Evolutionary conservation across 2,888 invertebrate species (phyloP), one percentile per base, ranked within the genome.

Genomic region (Hypselothyrea guttata): DNA sequence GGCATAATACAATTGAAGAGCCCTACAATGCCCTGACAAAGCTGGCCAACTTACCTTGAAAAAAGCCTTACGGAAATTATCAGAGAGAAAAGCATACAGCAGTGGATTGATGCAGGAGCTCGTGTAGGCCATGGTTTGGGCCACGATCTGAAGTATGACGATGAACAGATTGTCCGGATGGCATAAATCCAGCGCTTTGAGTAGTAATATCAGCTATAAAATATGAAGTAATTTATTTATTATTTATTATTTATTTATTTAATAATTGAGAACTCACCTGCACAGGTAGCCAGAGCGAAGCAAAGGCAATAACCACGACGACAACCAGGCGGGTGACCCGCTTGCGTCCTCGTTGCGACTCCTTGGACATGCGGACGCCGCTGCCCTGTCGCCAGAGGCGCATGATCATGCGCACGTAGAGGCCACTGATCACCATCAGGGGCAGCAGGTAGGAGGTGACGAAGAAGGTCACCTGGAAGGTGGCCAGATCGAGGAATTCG

Each of bases 41-140:
- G 4, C 37, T 18, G n/a, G 13, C 5, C 34, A 31, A 16, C 34
- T 40, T 71, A 90, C 93, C 90, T 93, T 93, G 64, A 91, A 92
- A 89, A 98, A 98, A 31, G 97, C 97, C 87, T 96, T 94, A 70
- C 97, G 93, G 91, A 98, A 98, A 91, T 97, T 97, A 82, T 97
- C 97, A 3, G 97, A 97, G 49, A 98, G 92, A 90, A 98, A 97
- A 0, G 97, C 97, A 90, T 98, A 98, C 45, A 98, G 93, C 70
- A 98, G 93, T 0, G 98, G 98, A 90, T 98, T 98, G 81, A 98
- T 94, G 88, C 97, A 98, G 86, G 96, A 96, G 91, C 97, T 98
- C 92, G 95, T 95, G 91, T 98, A 98, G 4, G 97, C 97, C 59
- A 95, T 90, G 16, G 95, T 94, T 77, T 95, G 95, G 0, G 94